A percentile compares a stretch with the other conserved stretches of the same genome.
Conservation (phyloP, 2,797 vertebrate genomes). For the Syngnathus rostellatus region DNA sequence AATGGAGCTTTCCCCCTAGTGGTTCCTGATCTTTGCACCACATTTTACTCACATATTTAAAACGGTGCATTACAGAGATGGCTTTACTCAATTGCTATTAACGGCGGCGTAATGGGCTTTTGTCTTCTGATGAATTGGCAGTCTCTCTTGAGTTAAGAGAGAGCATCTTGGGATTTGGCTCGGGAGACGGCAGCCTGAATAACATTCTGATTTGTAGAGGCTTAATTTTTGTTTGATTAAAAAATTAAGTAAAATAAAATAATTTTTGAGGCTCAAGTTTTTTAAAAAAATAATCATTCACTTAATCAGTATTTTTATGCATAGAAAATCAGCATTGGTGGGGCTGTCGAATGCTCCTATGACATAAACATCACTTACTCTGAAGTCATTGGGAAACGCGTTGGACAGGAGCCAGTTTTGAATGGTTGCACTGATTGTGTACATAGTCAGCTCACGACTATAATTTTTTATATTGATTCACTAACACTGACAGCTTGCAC, state of each 20-base stretch:
- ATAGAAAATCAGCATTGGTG: no score
- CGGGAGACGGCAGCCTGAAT: not conserved
- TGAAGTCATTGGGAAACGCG: not conserved
- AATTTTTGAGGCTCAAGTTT: no score
- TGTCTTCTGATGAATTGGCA: conserved; percentile 1
- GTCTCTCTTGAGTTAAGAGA: not conserved
- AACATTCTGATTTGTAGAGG: not conserved
- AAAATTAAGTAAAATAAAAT: no score
- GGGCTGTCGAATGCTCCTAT: conserved; percentile 1
- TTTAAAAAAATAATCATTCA: no score
- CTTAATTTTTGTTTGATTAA: not conserved
- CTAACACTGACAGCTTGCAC: not conserved
- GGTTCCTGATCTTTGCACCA: not conserved
- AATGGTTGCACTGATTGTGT: not conserved
- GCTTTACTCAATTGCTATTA: not conserved
- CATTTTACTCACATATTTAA: not conserved
- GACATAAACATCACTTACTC: not conserved
- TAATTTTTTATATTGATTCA: conserved; percentile 5
- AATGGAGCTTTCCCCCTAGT: not conserved
- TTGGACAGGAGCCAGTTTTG: conserved; percentile 2
- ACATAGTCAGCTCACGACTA: not conserved
- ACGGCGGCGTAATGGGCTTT: not conserved
- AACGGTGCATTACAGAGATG: not conserved
- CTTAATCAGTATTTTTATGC: not conserved
- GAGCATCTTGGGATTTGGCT: not conserved